A percentile compares a stretch with the other conserved stretches of the same genome.
Conservation (phyloP, 2,113 vertebrate genomes). For the Silurus meridionalis region DNA sequence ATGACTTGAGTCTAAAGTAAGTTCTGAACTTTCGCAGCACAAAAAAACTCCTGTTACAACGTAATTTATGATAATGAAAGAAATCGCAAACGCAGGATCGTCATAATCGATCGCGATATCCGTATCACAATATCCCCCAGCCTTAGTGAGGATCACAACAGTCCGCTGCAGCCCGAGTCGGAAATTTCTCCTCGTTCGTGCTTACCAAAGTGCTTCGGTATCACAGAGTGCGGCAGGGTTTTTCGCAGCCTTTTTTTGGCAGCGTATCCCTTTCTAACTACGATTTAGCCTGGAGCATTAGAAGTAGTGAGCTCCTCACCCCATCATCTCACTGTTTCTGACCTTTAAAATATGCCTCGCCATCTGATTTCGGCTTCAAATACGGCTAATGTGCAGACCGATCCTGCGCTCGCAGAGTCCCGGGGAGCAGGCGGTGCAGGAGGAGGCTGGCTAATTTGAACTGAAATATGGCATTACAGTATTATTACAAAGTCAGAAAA, state of each 20-base stretch:
- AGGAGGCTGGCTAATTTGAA: slow-evolving; percentile 5
- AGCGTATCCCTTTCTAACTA: slow-evolving; percentile 18
- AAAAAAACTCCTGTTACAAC: too few relatives aligned
- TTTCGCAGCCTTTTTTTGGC: not conserved
- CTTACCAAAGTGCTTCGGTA: not conserved
- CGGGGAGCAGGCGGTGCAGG: not conserved
- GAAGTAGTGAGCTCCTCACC: slow-evolving; percentile 64
- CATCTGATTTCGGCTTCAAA: slow-evolving; percentile 65
- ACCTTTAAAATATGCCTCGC: slow-evolving; percentile 71
- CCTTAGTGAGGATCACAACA: not conserved
- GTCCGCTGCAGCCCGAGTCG: not conserved
- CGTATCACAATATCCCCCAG: not conserved
- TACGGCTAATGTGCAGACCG: slow-evolving; percentile 38
- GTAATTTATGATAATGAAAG: too few relatives aligned
- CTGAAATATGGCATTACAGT: slow-evolving; percentile 29
- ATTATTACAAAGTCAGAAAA: slow-evolving; percentile 53
- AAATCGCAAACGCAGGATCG: not conserved
- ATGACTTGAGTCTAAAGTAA: too few relatives aligned
- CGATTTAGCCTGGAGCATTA: slow-evolving; percentile 48
- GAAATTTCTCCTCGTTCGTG: not conserved
- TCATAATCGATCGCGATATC: not conserved
- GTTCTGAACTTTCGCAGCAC: too few relatives aligned
- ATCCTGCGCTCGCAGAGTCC: not conserved
- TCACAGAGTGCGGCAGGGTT: not conserved
- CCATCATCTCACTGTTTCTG: slow-evolving; percentile 58